Base-by-base conservation (phyloP, 2,888 invertebrate species). In the Orthonevra nobilis region DNA sequence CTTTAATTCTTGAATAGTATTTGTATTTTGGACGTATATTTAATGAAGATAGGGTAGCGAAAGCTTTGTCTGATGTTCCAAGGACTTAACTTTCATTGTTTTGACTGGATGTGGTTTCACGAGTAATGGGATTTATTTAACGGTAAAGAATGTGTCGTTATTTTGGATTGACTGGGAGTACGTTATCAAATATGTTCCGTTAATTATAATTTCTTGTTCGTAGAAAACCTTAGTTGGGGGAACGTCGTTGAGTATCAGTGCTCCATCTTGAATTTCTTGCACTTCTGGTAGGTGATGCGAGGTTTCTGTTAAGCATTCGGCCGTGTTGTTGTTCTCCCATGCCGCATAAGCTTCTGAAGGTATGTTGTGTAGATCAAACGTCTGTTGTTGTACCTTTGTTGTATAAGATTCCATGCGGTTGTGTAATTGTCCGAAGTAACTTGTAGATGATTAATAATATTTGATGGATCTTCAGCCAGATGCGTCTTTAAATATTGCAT, bases 241-340 rank as follows among this genome's bases (percentile, higher is more conserved):
- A 26, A 58, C 40, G 23, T 58, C 56, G 15, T 58, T 58, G 10
- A 58, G 28, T 17, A 58, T 58, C 15, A 40, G 6, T 7, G 19
- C 28, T 40, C 40, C 38, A 15, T 38, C 7, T 9, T 36, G 1
- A 10, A 12, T 14, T n/a, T 38, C 2, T 56, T 56, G 38, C 9
- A 56, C 38, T 1, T 10, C 26, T 20, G 12, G 56, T 10, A 56
- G 6, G 32, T 17, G 32, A 32, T 28, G 15, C 10, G 14, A 28
- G 14, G 9, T 50, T 50, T 50, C 48, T 12, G 48, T 48, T 48
- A 7, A 7, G 14, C 28, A 48, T 2, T 3, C 23, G 23, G 23
- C 23, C 3, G 23, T 23, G 23, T 23, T 23, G 23, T 23, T 23
- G 23, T 23, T 23, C n/a, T n/a, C n/a, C n/a, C n/a, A n/a, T n/a